Evolutionary conservation across 2,888 invertebrate genomes (phyloP).

Genomic region (Spilarctia lutea): DNA sequence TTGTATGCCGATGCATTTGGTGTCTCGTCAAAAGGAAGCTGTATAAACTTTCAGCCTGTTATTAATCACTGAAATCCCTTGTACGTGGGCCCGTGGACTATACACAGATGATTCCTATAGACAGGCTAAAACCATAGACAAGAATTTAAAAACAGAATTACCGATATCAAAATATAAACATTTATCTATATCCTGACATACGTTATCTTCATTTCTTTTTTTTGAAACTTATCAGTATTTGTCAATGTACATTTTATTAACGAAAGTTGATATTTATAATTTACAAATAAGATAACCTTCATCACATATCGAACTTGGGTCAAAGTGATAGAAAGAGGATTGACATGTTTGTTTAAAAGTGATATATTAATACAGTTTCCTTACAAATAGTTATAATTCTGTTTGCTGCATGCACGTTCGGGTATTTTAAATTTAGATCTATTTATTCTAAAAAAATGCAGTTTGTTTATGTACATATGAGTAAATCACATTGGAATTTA

Average conservation of each 20-base stretch:
- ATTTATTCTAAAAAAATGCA: background rate
- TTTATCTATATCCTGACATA: background rate
- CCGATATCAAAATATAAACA: constrained; percentile 1
- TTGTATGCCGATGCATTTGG: no score
- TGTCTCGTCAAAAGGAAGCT: no score
- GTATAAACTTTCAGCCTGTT: no score
- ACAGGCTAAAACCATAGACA: background rate
- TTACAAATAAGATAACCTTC: constrained; percentile 36
- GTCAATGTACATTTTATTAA: constrained; percentile 1
- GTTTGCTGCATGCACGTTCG: constrained; percentile 14
- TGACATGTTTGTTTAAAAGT: constrained; percentile 53
- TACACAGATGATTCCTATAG: background rate
- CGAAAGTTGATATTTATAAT: constrained; percentile 13
- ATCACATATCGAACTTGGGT: constrained; percentile 20
- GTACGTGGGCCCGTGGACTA: no score
- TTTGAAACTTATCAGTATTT: constrained; percentile 4
- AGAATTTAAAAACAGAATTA: background rate
- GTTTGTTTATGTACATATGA: background rate
- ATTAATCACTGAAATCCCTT: no score
- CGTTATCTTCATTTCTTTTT: constrained; percentile 7
- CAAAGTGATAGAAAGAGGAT: constrained; percentile 30
- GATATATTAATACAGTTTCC: constrained; percentile 52
- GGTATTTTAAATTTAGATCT: background rate
- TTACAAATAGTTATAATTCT: constrained; percentile 31
- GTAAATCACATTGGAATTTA: no score